Base-by-base conservation (phyloP, 2,113 vertebrate species). In the Paramormyrops kingsleyae region DNA sequence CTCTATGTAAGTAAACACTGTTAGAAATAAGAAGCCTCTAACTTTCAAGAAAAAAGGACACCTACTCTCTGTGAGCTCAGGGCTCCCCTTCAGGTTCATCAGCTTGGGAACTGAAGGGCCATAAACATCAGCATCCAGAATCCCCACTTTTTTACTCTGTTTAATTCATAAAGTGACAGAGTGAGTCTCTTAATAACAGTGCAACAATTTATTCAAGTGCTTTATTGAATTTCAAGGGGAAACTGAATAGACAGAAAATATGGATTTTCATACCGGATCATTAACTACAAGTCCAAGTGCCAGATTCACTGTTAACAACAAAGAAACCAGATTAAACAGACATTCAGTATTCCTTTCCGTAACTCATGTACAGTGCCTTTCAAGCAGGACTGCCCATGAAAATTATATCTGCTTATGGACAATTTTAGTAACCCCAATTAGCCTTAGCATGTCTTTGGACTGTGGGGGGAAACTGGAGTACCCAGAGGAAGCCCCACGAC, bases 11-110 rank as follows among this genome's bases (percentile, higher is more conserved):
- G n/a, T 17, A 50, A 87, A 31, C n/a, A 8, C 17, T 56, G 35
- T 42, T 52, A 62, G 21, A 59, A 9, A 59, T 53, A 46, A 47
- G 47, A 31, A 35, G 5, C 24, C 1, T 52, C 9, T 31, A 19
- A 50, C 50, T 21, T 74, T 42, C n/a, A 47, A 27, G 31, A 74
- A 87, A n/a, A 59, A 56, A 21, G 50, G 24, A 1, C n/a, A 92
- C 97, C 94, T 97, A 99, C 99, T 96, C 90, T 97, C 92, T 88
- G 95, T 97, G 93, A 99, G 95, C 91, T 98, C 97, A 42, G 99
- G 98, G 93, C 95, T 97, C 94, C 99, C 99, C 94, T 95, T 98
- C 89, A 99, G 94, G 94, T 99, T 99, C 99, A 99, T 99, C 95
- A 99, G 97, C 92, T 97, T 98, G 90, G 98, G 98, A 93, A 99